phyloP scores from a whole-genome alignment of 1,140 invertebrate genomes.

The Drosophila orosa region DNA sequence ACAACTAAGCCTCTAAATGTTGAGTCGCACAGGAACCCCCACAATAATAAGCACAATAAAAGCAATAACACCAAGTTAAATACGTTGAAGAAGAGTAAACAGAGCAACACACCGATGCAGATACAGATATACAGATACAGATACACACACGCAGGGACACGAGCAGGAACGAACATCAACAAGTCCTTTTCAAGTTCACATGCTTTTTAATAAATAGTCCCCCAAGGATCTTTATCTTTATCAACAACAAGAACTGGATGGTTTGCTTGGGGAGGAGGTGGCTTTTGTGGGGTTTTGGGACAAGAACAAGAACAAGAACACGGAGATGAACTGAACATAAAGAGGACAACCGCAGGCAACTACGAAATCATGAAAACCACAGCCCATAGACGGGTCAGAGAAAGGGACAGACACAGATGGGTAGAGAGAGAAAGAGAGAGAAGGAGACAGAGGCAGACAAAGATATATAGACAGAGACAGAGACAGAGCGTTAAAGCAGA shows the following conservation, averaged over 20 bases:
- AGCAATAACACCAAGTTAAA: constrained; percentile 66
- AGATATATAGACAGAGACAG: constrained; percentile 29
- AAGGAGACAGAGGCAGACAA: constrained; percentile 9
- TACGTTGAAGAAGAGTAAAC: constrained; percentile 45
- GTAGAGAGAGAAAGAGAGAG: constrained; percentile 11
- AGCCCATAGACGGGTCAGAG: constrained; percentile 33
- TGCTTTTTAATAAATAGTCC: constrained; percentile 82
- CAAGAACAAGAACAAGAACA: constrained; percentile 22
- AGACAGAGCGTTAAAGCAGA: constrained; percentile 24
- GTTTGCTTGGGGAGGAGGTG: neutral
- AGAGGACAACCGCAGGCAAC: constrained; percentile 66
- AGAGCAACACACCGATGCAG: constrained; percentile 26
- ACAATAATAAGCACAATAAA: constrained; percentile 76
- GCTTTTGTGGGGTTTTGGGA: constrained; percentile 31
- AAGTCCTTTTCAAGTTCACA: constrained; percentile 82
- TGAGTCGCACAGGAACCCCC: constrained; percentile 49
- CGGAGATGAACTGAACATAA: constrained; percentile 56
- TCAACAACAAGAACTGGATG: constrained; percentile 33
- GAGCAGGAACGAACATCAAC: constrained; percentile 68
- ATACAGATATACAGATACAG: constrained; percentile 38
- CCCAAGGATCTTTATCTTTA: constrained; percentile 76
- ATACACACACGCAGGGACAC: constrained; percentile 25
- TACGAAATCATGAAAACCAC: constrained; percentile 65
- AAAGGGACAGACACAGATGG: neutral
- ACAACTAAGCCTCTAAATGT: constrained; percentile 60